Evolutionary conservation across 2,888 invertebrate species (phyloP).

Genomic region (Julus scanicus): DNA sequence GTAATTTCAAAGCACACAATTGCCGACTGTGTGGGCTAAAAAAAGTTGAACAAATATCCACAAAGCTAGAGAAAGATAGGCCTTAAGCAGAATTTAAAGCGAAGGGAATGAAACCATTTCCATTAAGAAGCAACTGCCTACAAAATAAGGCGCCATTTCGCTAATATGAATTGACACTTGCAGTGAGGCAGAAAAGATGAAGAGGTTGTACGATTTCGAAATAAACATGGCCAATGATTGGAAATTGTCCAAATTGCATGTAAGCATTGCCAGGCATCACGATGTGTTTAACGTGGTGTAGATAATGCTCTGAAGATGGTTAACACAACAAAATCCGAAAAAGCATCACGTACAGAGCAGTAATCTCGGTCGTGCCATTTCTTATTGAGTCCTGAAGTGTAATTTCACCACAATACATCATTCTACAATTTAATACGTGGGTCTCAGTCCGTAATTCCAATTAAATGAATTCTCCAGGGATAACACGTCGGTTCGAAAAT

Average conservation of each 20-base stretch:
- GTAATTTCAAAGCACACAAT: not conserved
- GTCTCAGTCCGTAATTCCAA: not conserved
- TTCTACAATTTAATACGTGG: not conserved
- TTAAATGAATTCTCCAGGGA: not conserved
- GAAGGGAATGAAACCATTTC: not conserved
- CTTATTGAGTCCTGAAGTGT: slow-evolving; percentile 14
- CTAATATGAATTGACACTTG: slow-evolving; percentile 5
- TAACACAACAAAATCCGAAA: not conserved
- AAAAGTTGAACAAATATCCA: not conserved
- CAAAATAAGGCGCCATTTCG: not conserved
- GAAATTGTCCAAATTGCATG: not conserved
- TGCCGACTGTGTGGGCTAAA: not conserved
- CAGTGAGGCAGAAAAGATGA: not conserved
- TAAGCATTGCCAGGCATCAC: not conserved
- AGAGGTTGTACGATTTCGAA: not conserved
- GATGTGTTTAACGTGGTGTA: slow-evolving; percentile 4
- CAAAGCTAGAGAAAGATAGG: not conserved
- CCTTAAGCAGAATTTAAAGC: not conserved
- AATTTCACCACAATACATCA: slow-evolving; percentile 9
- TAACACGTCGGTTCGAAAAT: not conserved
- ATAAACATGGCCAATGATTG: not conserved
- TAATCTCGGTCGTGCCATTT: not conserved
- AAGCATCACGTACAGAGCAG: not conserved
- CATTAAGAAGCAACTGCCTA: not conserved
- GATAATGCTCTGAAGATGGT: not conserved